Evolutionary conservation across 2,113 vertebrate species (phyloP).

Genomic region (Albula glossodonta): DNA sequence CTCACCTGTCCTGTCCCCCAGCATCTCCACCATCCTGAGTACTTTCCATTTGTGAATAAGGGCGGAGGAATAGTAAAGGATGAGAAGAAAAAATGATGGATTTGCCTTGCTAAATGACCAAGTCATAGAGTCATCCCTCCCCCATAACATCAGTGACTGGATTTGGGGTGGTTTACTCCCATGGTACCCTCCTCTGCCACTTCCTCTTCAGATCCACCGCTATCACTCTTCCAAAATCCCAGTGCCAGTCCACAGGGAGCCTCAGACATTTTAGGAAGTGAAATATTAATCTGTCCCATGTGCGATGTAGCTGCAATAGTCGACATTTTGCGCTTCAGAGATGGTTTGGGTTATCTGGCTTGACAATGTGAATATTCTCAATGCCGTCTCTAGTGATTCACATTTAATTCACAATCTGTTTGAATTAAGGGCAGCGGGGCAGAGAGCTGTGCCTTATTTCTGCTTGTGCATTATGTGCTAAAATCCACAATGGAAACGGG

Average conservation of each 20-base stretch:
- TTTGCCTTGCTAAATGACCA: not conserved
- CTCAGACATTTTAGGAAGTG: not conserved
- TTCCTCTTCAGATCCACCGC: not conserved
- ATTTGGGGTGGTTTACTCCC: not conserved
- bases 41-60: not conserved
- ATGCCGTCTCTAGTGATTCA: conserved; percentile 12
- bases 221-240: not conserved
- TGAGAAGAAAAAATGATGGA: not conserved
- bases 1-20: not conserved
- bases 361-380: not conserved
- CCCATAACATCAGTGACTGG: not conserved
- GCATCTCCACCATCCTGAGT: not conserved
- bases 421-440: not conserved
- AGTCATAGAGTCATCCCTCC: not conserved
- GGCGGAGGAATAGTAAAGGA: not conserved
- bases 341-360: not conserved
- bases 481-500: not conserved
- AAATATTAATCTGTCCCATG: not conserved
- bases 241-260: not conserved
- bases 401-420: not conserved
- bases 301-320: not conserved
- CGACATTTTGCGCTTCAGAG: not conserved
- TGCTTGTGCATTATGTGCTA: not conserved
- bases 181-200: not conserved
- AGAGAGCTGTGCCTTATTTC: not conserved